A percentile compares a stretch with the other conserved stretches of the same genome.
Conservation (phyloP, 2,113 vertebrate genomes). For the Myotis davidii region DNA sequence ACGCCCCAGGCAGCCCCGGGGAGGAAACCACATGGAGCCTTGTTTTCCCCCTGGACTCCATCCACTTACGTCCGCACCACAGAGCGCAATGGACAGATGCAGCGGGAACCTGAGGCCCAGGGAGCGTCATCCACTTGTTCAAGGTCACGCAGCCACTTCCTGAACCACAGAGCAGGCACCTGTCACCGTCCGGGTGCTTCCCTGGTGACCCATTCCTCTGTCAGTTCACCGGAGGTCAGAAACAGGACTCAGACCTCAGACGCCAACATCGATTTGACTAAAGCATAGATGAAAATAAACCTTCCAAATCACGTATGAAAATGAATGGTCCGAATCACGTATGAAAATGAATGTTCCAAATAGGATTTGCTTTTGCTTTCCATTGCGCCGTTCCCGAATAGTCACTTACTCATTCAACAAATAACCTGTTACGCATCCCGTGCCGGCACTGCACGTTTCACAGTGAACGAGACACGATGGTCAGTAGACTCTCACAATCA, state of each 20-base stretch:
- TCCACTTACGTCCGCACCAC: rapidly evolving
- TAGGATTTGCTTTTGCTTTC: neutral
- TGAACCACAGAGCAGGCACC: neutral
- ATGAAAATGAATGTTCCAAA: neutral
- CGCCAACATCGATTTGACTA: neutral
- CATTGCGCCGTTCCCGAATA: neutral
- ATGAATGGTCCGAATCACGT: neutral
- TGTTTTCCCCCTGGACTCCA: neutral
- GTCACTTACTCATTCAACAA: neutral
- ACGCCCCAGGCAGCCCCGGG: neutral
- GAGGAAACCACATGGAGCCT: neutral
- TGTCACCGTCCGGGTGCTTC: rapidly evolving
- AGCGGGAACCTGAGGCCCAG: neutral
- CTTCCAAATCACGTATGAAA: neutral
- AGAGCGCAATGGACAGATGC: neutral
- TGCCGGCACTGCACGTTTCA: neutral
- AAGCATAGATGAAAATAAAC: neutral
- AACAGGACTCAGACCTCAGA: neutral
- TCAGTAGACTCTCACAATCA: neutral
- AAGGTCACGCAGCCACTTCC: neutral
- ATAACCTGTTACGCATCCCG: neutral
- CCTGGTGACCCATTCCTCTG: neutral
- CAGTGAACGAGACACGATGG: neutral
- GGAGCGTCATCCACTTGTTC: neutral
- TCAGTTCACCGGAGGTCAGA: neutral